These are phyloP conservation scores for Eugnorisma glareosa DNA, from an alignment of 2,888 invertebrate genomes.

Conservation along the genomic window DNA sequence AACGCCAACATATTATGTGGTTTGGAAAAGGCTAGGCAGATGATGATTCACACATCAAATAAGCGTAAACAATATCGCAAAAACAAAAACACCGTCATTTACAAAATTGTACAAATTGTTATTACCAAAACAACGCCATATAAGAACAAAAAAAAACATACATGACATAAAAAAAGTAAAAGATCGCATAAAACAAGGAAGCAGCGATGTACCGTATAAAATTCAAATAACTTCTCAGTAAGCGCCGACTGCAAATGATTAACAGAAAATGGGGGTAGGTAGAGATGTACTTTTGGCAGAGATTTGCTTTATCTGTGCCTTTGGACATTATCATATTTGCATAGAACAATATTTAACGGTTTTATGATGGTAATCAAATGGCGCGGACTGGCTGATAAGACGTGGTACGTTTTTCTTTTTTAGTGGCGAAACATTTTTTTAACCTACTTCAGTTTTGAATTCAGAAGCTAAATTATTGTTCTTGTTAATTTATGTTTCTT, in stretches of 20 bases:
- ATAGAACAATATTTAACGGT: conserved; percentile 53
- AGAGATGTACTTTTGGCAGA: conserved; percentile 48
- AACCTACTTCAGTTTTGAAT: too few species aligned
- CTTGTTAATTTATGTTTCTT: too few species aligned
- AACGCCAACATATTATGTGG: too few species aligned
- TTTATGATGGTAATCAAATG: conserved; percentile 46
- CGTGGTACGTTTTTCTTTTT: too few species aligned
- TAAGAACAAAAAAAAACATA: conserved; percentile 54
- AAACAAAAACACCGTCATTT: conserved; percentile 30
- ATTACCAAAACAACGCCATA: conserved; percentile 20
- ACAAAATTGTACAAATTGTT: conserved; percentile 22
- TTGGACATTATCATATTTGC: conserved; percentile 50
- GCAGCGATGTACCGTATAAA: conserved; percentile 58
- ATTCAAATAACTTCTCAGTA: conserved; percentile 57
- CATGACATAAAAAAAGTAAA: conserved; percentile 37
- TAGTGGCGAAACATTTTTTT: too few species aligned
- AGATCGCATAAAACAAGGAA: conserved; percentile 35
- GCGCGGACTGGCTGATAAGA: conserved; percentile 28
- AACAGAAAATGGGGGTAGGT: conserved; percentile 47
- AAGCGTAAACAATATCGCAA: conserved; percentile 2
- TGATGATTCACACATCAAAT: not conserved
- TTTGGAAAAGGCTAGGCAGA: too few species aligned
- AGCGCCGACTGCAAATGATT: conserved; percentile 61
- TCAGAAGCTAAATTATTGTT: too few species aligned
- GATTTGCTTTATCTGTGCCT: conserved; percentile 45